These are phyloP conservation scores for Ellobius talpinus DNA, from an alignment of 2,113 vertebrate species.

Conservation along the genomic window DNA sequence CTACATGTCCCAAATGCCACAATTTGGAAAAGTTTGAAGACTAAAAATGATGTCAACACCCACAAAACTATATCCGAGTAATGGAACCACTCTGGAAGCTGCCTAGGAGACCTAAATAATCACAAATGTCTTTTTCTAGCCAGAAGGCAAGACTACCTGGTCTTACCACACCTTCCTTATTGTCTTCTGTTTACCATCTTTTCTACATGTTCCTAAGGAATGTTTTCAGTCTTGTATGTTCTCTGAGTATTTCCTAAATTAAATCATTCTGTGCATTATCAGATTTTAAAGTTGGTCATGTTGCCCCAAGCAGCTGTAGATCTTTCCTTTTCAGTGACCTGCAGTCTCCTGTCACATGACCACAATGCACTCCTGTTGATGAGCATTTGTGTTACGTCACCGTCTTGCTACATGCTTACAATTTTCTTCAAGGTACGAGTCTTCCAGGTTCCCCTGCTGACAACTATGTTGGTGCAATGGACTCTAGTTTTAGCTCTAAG, in stretches of 20 bases:
- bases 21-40: slow-evolving; percentile 25
- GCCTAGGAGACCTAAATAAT: background rate
- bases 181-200: background rate
- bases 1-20: background rate
- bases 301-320: background rate
- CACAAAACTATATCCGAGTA: background rate
- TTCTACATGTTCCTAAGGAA: background rate
- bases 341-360: background rate
- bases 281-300: background rate
- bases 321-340: background rate
- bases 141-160: background rate
- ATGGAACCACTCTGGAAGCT: background rate
- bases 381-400: background rate
- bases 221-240: background rate
- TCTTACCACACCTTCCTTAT: background rate
- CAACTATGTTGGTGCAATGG: background rate
- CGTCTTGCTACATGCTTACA: background rate
- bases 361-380: background rate
- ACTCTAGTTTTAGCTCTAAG: background rate
- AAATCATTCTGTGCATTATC: background rate
- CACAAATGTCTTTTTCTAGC: background rate
- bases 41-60: background rate
- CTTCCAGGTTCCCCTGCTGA: background rate
- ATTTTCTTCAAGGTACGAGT: background rate
- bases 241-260: slow-evolving; percentile 8